A percentile compares a stretch with the other conserved stretches of the same genome.
These are phyloP conservation scores for Hirtodrosophila cameraria DNA, from an alignment of 2,888 invertebrate species.

Conservation along the genomic window DNA sequence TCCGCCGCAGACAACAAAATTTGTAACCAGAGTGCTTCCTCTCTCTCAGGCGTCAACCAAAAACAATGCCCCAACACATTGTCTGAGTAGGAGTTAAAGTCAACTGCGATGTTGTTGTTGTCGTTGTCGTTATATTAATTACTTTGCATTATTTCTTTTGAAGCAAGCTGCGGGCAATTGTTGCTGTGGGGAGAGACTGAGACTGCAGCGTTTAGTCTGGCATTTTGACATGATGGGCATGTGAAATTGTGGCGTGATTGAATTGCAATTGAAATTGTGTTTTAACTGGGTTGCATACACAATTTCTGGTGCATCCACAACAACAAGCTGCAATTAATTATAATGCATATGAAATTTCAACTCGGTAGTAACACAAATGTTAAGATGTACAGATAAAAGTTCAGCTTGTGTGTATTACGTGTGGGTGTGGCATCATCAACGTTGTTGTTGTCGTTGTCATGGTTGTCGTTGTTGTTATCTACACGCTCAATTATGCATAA, in stretches of 20 bases:
- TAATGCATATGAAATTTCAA: conserved; percentile 60
- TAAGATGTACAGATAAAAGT: conserved; percentile 35
- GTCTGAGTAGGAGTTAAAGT: conserved; percentile 15
- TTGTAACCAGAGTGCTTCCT: conserved; percentile 55
- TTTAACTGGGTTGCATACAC: conserved; percentile 18
- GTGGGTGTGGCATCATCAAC: conserved; percentile 54
- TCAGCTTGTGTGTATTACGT: conserved; percentile 23
- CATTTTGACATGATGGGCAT: conserved; percentile 51
- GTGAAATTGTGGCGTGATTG: conserved; percentile 50
- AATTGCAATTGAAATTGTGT: conserved; percentile 31
- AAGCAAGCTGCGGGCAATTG: conserved; percentile 65
- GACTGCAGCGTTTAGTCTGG: conserved; percentile 42
- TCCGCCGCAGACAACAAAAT: conserved; percentile 22
- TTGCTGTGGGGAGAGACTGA: conserved; percentile 32
- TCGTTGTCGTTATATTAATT: conserved; percentile 67
- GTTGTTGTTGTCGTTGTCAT: not conserved
- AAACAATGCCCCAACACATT: conserved; percentile 35
- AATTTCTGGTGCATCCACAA: conserved; percentile 23
- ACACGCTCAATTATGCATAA: conserved; percentile 64
- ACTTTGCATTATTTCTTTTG: conserved; percentile 76
- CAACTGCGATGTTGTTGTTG: conserved; percentile 9
- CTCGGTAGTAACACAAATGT: conserved; percentile 28
- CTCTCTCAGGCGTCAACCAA: conserved; percentile 36
- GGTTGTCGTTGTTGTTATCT: conserved; percentile 12
- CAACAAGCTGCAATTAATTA: conserved; percentile 61